Conservation (phyloP, 1,140 invertebrate genomes). For the Adoxophyes honmai region DNA sequence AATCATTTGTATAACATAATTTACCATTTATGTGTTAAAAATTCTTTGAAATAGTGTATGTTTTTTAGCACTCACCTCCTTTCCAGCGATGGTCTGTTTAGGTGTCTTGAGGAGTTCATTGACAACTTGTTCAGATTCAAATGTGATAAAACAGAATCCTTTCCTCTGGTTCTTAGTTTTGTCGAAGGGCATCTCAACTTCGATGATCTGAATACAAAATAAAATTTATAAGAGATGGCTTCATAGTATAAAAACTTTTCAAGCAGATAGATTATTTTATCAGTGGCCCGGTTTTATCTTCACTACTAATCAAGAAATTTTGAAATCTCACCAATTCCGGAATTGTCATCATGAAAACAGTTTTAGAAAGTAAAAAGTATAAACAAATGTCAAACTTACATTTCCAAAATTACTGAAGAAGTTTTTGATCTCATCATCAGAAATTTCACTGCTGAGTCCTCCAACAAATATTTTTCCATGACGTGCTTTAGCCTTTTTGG, state of each 20-base stretch:
- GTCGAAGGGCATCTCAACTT: slow-evolving; percentile 97
- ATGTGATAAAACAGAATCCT: slow-evolving; percentile 97
- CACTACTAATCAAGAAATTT: slow-evolving; percentile 48
- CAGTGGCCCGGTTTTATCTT: slow-evolving; percentile 72
- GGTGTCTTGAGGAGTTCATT: slow-evolving; percentile 93
- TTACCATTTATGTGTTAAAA: too few species aligned
- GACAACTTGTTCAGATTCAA: slow-evolving; percentile 94
- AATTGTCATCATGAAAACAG: slow-evolving; percentile 57
- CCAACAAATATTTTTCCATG: slow-evolving; percentile 97
- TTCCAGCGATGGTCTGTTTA: slow-evolving; percentile 94
- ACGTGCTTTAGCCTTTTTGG: slow-evolving; percentile 95
- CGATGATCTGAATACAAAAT: slow-evolving; percentile 85
- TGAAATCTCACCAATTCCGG: slow-evolving; percentile 70
- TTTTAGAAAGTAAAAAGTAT: not conserved
- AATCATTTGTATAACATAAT: too few species aligned
- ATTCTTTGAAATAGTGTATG: too few species aligned
- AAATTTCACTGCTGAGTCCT: slow-evolving; percentile 91
- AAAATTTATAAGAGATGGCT: not conserved
- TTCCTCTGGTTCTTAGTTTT: slow-evolving; percentile 97
- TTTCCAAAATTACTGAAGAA: slow-evolving; percentile 95
- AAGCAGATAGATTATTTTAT: slow-evolving; percentile 18
- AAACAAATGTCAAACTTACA: slow-evolving; percentile 77
- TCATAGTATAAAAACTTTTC: slow-evolving; percentile 9
- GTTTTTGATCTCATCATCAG: slow-evolving; percentile 94
- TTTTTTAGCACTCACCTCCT: slow-evolving; percentile 92